A percentile compares a stretch with the other conserved stretches of the same genome.
phyloP scores from a whole-genome alignment of 2,113 vertebrate genomes.

The Aldabrachelys gigantea region DNA sequence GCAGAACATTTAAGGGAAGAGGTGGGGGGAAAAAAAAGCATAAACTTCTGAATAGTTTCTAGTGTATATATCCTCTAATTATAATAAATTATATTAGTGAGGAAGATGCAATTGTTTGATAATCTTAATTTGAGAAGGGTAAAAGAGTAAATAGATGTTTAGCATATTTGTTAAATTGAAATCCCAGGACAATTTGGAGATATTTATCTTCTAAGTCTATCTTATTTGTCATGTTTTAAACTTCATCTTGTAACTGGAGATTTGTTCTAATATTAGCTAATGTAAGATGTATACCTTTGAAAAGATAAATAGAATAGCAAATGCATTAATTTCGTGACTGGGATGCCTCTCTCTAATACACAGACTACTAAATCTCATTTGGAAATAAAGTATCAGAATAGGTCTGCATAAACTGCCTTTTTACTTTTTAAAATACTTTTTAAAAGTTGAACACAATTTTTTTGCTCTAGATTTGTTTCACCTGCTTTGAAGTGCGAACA shows the following conservation, averaged over 20 bases:
- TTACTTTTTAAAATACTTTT: not conserved
- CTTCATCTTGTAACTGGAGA: not conserved
- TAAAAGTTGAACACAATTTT: not conserved
- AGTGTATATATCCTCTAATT: not conserved
- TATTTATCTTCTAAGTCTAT: not conserved
- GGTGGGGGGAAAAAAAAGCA: not conserved
- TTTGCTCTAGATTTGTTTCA: not conserved
- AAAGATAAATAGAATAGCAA: not conserved
- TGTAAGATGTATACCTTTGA: not conserved
- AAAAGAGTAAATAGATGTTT: not conserved
- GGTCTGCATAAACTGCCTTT: not conserved
- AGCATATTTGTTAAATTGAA: not conserved
- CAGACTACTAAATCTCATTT: not conserved
- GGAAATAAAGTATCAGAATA: not conserved
- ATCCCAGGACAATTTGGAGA: not conserved
- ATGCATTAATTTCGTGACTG: not conserved
- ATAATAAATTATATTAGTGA: not conserved
- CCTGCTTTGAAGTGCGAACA: not conserved
- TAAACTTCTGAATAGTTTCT: not conserved
- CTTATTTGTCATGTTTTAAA: not conserved
- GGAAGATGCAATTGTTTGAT: conserved; percentile 1
- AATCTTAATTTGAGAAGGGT: not conserved
- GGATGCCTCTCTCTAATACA: not conserved
- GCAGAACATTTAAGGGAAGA: conserved; percentile 7
- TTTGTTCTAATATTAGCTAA: not conserved